Evolutionary conservation across 2,888 invertebrate genomes (phyloP), one percentile per base, ranked within the genome.

Genomic region (Dusona sp.): DNA sequence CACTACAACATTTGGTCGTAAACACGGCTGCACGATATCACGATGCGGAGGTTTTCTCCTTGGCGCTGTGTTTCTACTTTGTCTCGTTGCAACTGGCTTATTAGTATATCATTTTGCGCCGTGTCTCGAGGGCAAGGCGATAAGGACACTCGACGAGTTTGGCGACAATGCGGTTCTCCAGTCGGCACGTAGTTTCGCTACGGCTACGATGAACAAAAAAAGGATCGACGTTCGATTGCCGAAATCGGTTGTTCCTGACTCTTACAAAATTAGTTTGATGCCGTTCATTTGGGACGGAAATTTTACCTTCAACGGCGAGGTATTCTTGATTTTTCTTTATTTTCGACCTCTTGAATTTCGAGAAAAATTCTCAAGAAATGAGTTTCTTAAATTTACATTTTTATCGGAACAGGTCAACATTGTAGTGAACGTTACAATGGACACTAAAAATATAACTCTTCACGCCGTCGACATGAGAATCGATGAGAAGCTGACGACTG

Each of bases 51-150:
- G 96, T 7, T 94, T 96, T 72, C 94, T 97, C 25, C 93, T 97
- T 68, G 95, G 95, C 6, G 94, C 96, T 61, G 95, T 97, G 87
- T 97, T 97, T 92, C 92, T 96, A 0, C 95, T 96, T 88, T 96
- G 96, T 11, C 93, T 97, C 73, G 95, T 97, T 38, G 96, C 96
- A 65, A 97, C 97, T 2, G 97, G 97, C 9, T 95, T 98, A 48
- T 94, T 97, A 88, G 97, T 97, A 33, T 97, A 97, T 93, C 97
- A 97, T 93, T 96, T 97, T 90, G 96, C 97, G 22, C 96, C 97
- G 0, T 97, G 97, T 89, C 95, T 96, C 2, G 94, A 95, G 79
- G 94, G 95, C 65, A 95, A 95, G 88, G 93, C 95, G 36, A 74
- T 51, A 7, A 88, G 89, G 57, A 77, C 88, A 1, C 85, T 89